These are phyloP conservation scores for Andrena praecox DNA, from an alignment of 2,888 invertebrate genomes.

Conservation along the genomic window DNA sequence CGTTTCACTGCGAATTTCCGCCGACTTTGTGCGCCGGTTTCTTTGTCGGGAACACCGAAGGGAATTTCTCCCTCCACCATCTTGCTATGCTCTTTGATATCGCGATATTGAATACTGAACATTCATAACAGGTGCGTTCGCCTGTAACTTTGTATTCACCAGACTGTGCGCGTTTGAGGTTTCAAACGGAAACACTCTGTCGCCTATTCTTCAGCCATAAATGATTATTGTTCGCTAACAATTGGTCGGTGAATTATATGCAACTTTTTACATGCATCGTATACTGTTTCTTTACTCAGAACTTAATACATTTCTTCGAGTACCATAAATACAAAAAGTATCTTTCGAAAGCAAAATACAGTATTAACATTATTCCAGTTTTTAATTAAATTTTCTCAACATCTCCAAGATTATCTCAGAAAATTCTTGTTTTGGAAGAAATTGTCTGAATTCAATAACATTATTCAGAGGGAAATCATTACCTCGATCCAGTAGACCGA, in stretches of 20 bases:
- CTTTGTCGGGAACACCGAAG: constrained; percentile 59
- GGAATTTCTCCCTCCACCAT: constrained; percentile 62
- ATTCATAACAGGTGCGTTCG: constrained; percentile 73
- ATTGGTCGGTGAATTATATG: background rate
- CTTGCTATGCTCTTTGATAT: constrained; percentile 72
- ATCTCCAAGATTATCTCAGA: too few species aligned
- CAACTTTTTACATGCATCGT: too few species aligned
- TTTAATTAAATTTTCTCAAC: too few species aligned
- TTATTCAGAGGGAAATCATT: too few species aligned
- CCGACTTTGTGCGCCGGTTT: constrained; percentile 57
- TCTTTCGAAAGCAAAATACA: too few species aligned
- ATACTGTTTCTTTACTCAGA: too few species aligned
- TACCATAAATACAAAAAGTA: too few species aligned
- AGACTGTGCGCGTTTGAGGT: constrained; percentile 63
- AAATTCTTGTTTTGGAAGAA: too few species aligned
- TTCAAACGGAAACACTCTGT: constrained; percentile 63
- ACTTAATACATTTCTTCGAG: too few species aligned
- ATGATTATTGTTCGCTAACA: constrained; percentile 24
- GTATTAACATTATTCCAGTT: too few species aligned
- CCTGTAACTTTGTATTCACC: constrained; percentile 66
- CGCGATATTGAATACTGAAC: constrained; percentile 73
- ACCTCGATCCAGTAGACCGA: too few species aligned
- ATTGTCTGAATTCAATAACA: too few species aligned
- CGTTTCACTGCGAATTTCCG: constrained; percentile 60
- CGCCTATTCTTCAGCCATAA: constrained; percentile 35